Conservation (phyloP, 2,888 invertebrate species). For the Thera britannica region DNA sequence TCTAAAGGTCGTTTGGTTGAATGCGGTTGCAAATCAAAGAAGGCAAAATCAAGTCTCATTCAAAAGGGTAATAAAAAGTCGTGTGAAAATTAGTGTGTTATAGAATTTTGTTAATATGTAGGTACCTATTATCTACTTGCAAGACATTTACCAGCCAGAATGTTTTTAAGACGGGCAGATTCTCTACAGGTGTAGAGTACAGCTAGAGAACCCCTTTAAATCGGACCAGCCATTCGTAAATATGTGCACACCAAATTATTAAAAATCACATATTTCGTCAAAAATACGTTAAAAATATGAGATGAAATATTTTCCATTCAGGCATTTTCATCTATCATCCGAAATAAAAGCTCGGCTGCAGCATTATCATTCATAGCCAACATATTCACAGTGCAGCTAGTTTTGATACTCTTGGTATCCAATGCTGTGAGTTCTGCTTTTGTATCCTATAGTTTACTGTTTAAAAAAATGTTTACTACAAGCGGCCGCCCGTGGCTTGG, state of each 20-base stretch:
- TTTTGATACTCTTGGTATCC: conserved; percentile 13
- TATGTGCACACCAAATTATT: no score
- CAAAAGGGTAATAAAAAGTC: conserved; percentile 4
- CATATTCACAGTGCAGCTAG: conserved; percentile 33
- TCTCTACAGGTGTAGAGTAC: no score
- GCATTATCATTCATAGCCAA: conserved; percentile 41
- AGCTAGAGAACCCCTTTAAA: no score
- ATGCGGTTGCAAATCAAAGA: neutral
- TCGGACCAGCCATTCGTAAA: no score
- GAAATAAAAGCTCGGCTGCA: conserved; percentile 39
- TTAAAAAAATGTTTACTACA: no score
- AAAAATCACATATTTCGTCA: no score
- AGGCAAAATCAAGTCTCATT: neutral
- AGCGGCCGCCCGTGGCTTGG: no score
- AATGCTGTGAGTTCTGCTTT: neutral
- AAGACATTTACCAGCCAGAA: no score
- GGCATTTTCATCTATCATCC: conserved; percentile 42
- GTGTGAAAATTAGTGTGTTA: conserved; percentile 1
- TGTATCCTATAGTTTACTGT: no score
- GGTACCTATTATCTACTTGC: no score
- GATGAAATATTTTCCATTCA: conserved; percentile 37
- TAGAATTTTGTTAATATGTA: neutral
- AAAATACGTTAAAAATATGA: conserved; percentile 8
- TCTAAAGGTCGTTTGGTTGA: conserved; percentile 4
- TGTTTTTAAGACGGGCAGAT: no score